Evolutionary conservation across 1,140 invertebrate species (phyloP), one percentile per base, ranked within the genome.

Genomic region (Drosophila gunungcola): DNA sequence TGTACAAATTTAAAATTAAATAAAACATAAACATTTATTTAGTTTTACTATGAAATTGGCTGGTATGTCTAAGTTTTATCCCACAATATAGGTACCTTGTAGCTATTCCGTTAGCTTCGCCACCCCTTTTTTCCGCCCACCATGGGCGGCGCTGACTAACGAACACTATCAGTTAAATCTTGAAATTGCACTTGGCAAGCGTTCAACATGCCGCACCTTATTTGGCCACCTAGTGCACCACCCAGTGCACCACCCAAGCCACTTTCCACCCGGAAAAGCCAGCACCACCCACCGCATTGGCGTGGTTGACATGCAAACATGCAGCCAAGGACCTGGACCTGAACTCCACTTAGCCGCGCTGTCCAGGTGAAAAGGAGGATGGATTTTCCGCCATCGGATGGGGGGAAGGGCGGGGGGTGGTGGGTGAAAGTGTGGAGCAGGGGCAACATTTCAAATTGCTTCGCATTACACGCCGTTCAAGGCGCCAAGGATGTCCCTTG

Each of bases 101-200:
- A 16, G 29, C 29, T 10, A 36, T 25, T 64, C 11, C 57, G 11
- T 36, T 45, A n/a, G 11, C 9, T 11, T 49, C 13, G 0, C n/a
- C 13, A 6, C 34, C 39, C 11, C 12, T 1, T 21, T 13, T 49
- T 9, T 16, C n/a, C 48, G 3, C 4, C 25, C 3, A n/a, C 46
- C 32, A 36, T 6, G 29, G 34, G n/a, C 41, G 49, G 62, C 93
- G 72, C 75, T 76, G 68, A 76, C 81, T 80, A 74, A 72, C 73
- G 72, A 84, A 85, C 78, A 80, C 69, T 85, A 80, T 80, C 77
- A 74, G 68, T 69, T 73, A 86, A 85, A 86, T 73, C 78, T 76
- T 75, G 52, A 86, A 81, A 86, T 79, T 86, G 73, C 65, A 86
- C 69, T 81, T 86, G 83, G 83, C 82, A 76, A 73, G 63, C 63